Percentiles rank a stretch among this genome's conserved stretches.
Evolutionary conservation across 2,888 invertebrate species (phyloP).

Genomic region (Plebejus anna): DNA sequence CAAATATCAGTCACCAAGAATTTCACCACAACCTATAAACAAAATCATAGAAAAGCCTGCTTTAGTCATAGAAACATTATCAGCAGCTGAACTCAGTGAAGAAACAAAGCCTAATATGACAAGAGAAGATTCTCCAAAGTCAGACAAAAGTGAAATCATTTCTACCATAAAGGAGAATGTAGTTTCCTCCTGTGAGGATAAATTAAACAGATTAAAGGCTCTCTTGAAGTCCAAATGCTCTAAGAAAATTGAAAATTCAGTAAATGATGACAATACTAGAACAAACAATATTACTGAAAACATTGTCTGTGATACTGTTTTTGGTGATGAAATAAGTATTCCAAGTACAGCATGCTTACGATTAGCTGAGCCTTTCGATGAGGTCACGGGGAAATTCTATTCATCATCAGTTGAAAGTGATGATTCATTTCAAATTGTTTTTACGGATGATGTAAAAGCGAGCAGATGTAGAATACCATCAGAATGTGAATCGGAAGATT

Average conservation of each 20-base stretch:
- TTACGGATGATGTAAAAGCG: conserved; percentile 51
- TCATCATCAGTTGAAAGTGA: conserved; percentile 58
- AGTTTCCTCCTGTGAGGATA: conserved; percentile 62
- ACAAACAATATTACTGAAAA: conserved; percentile 34
- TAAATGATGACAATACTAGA: conserved; percentile 2
- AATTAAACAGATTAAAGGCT: conserved; percentile 58
- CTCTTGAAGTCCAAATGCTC: conserved; percentile 45
- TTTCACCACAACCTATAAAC: background rate
- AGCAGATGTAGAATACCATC: conserved; percentile 52
- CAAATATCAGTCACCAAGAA: background rate
- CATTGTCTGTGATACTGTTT: conserved; percentile 45
- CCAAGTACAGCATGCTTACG: conserved; percentile 30
- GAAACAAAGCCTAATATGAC: background rate
- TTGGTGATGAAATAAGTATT: conserved; percentile 51
- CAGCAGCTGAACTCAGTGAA: background rate
- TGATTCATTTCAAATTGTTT: conserved; percentile 73
- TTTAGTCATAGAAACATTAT: background rate
- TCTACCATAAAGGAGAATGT: conserved; percentile 36
- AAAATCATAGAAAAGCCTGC: background rate
- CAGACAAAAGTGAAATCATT: conserved; percentile 33
- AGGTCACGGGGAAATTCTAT: conserved; percentile 61
- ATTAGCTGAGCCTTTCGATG: conserved; percentile 55
- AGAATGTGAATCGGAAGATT: conserved; percentile 81
- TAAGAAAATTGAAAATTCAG: background rate
- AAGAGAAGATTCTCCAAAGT: conserved; percentile 28